phyloP scores from a whole-genome alignment of 2,113 vertebrate species.

The Clinocottus analis region DNA sequence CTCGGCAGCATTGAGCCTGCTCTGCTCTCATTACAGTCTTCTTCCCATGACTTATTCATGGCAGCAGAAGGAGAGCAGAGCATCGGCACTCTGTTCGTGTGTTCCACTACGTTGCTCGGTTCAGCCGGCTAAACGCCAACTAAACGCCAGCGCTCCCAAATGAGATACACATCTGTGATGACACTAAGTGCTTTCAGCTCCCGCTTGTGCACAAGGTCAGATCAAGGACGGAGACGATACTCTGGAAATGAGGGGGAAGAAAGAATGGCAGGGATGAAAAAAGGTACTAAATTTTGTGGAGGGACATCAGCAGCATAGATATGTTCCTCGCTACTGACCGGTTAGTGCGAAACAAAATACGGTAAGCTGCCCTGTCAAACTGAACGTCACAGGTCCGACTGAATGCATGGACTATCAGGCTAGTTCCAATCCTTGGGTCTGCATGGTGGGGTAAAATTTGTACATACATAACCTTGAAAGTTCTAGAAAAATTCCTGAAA shows the following conservation, averaged over 20 bases:
- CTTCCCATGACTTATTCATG: constrained; percentile 62
- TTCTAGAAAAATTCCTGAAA: neutral
- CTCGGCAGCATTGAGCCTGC: constrained; percentile 17
- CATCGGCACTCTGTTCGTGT: neutral
- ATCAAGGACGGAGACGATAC: neutral
- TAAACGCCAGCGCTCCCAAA: constrained; percentile 1
- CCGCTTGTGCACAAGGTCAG: neutral
- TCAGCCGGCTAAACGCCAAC: constrained; percentile 22
- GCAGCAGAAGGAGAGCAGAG: constrained; percentile 40
- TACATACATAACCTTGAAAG: neutral
- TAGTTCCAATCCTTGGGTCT: neutral
- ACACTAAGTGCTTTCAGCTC: constrained; percentile 31
- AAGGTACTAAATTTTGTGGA: neutral
- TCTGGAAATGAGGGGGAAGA: neutral
- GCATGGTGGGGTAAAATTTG: neutral
- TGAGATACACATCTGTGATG: constrained; percentile 35
- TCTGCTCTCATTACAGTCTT: constrained; percentile 35
- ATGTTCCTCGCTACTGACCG: too few species aligned
- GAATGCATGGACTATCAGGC: neutral
- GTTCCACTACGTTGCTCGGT: neutral
- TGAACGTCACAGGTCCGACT: too few species aligned
- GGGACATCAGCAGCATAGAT: too few species aligned
- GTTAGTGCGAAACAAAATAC: too few species aligned
- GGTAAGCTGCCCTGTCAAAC: too few species aligned
- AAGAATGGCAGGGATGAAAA: neutral